A percentile compares a stretch with the other conserved stretches of the same genome.
Evolutionary conservation across 2,888 invertebrate species (phyloP).

Genomic region (Lithophane semibrunnea): DNA sequence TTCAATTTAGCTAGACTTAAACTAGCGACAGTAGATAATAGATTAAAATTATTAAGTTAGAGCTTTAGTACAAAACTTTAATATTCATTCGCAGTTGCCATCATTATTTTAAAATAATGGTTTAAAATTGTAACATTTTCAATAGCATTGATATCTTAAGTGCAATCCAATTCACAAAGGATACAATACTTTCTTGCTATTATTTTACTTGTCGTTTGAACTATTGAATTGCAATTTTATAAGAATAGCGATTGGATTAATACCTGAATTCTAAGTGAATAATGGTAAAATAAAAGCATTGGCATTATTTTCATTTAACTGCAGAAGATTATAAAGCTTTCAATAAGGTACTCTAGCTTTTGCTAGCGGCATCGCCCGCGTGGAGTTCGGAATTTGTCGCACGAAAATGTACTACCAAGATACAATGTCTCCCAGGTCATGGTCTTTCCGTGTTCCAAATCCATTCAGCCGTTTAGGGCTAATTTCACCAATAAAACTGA

Average conservation of each 20-base stretch:
- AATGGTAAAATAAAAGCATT: conserved; percentile 2
- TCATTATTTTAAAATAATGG: conserved; percentile 1
- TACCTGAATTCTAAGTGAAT: background rate
- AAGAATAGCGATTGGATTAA: background rate
- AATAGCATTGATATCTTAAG: conserved; percentile 6
- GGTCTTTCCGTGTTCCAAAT: background rate
- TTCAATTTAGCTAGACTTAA: background rate
- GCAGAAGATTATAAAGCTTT: no score
- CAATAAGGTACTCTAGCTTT: background rate
- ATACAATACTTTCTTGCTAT: background rate
- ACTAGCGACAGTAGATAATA: background rate
- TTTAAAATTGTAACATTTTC: background rate
- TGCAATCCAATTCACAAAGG: conserved; percentile 18
- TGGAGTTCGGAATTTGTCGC: background rate
- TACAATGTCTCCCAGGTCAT: background rate
- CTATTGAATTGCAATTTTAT: background rate
- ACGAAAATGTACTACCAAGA: background rate
- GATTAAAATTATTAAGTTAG: background rate
- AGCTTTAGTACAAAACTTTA: background rate
- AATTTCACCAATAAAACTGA: no score
- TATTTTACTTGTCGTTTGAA: background rate
- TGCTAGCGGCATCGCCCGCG: no score
- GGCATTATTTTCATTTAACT: background rate
- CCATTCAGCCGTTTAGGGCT: no score
- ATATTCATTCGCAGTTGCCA: conserved; percentile 10